phyloP scores from a whole-genome alignment of 2,888 invertebrate species.

The Ormia ochracea region DNA sequence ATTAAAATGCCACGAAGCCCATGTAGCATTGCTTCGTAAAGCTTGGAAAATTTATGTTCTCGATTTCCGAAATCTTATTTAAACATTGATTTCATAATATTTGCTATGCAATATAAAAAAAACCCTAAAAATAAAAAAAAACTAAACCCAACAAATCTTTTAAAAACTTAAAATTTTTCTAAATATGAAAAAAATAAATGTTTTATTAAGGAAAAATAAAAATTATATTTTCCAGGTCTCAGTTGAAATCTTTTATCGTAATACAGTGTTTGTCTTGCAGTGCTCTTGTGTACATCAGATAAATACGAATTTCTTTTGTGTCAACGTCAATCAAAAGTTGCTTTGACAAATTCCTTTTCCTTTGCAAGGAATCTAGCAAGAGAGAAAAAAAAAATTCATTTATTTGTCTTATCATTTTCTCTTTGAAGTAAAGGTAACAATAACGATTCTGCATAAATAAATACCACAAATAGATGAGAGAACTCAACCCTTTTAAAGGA shows the following conservation, averaged over 20 bases:
- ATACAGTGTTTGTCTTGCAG: not conserved
- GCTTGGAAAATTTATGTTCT: too few relatives aligned
- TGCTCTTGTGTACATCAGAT: not conserved
- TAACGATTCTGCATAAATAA: not conserved
- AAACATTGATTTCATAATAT: too few relatives aligned
- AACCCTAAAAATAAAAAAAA: too few relatives aligned
- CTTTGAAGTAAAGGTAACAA: not conserved
- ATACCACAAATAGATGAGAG: not conserved
- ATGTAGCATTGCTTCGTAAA: too few relatives aligned
- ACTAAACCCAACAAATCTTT: too few relatives aligned
- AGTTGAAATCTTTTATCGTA: not conserved
- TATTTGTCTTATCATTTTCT: not conserved
- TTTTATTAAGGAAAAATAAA: too few relatives aligned
- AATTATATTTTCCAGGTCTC: too few relatives aligned
- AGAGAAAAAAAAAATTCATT: not conserved
- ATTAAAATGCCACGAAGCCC: too few relatives aligned
- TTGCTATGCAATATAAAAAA: too few relatives aligned
- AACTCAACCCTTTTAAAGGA: not conserved
- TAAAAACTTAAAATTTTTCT: too few relatives aligned
- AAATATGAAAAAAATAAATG: too few relatives aligned
- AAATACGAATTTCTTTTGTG: constrained; percentile 14
- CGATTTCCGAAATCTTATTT: too few relatives aligned
- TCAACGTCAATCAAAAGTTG: not conserved
- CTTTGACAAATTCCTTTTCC: not conserved
- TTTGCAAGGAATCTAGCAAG: not conserved